Conservation (phyloP, 2,113 vertebrate genomes). For the Xiphias gladius region DNA sequence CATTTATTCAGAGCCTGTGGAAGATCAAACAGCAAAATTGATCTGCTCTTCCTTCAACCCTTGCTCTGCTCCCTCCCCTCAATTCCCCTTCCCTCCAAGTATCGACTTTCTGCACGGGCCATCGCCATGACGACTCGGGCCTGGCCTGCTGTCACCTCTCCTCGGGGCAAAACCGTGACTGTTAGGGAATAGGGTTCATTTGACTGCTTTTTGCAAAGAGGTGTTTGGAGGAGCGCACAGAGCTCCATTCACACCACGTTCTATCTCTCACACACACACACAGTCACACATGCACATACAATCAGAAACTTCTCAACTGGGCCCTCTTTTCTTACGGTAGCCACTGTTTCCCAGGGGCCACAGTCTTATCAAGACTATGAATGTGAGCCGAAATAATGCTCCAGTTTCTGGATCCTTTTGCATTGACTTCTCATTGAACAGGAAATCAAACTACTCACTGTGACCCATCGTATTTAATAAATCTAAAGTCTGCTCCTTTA, state of each 20-base stretch:
- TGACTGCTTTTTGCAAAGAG: constrained; percentile 52
- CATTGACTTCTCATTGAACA: constrained; percentile 65
- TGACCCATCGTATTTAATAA: constrained; percentile 63
- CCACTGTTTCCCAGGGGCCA: constrained; percentile 47
- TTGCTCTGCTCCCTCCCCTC: constrained; percentile 62
- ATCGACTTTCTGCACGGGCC: constrained; percentile 77
- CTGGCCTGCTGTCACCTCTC: constrained; percentile 76
- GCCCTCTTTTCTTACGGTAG: constrained; percentile 46
- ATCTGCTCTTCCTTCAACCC: constrained; percentile 80
- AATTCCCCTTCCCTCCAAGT: constrained; percentile 57
- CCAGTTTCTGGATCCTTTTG: constrained; percentile 59
- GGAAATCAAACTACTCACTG: constrained; percentile 68
- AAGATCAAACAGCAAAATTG: constrained; percentile 85
- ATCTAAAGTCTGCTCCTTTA: constrained; percentile 25
- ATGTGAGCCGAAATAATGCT: constrained; percentile 47
- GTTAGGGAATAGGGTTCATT: constrained; percentile 67
- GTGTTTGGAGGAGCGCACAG: constrained; percentile 35
- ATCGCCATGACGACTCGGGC: constrained; percentile 68
- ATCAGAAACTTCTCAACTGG: constrained; percentile 36
- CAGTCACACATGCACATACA: constrained; percentile 22
- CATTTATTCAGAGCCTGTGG: constrained; percentile 83
- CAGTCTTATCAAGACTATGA: constrained; percentile 57
- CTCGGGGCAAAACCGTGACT: constrained; percentile 56
- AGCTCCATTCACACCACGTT: constrained; percentile 19
- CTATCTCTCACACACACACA: background rate